These are phyloP conservation scores for Empidonax traillii DNA, from an alignment of 2,113 vertebrate species.

Conservation along the genomic window DNA sequence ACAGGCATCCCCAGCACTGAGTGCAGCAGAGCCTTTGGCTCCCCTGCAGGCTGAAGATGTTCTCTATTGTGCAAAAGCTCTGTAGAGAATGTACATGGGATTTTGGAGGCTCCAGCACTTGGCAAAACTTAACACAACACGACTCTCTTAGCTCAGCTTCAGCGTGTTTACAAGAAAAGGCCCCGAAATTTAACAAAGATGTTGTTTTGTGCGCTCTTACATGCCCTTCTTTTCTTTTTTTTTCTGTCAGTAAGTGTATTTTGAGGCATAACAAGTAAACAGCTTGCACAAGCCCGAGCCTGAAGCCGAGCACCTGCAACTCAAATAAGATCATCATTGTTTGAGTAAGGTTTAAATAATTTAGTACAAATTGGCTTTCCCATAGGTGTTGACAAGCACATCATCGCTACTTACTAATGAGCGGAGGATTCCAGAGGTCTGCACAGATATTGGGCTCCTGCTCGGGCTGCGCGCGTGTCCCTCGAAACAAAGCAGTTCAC, in stretches of 20 bases:
- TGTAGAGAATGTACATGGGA: background rate
- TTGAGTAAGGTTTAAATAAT: constrained; percentile 56
- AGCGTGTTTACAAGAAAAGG: background rate
- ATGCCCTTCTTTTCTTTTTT: accelerated
- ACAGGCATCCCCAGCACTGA: background rate
- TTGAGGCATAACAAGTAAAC: constrained; percentile 54
- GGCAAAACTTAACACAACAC: background rate
- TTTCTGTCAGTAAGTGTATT: background rate
- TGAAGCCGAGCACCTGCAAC: constrained; percentile 56
- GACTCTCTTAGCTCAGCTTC: background rate
- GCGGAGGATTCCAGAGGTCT: constrained; percentile 24
- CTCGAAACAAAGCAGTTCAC: background rate
- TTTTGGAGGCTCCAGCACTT: background rate
- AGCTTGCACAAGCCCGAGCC: constrained; percentile 39
- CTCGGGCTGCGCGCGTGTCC: background rate
- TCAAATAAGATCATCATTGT: constrained; percentile 58
- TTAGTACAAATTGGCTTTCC: constrained; percentile 65
- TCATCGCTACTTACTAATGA: constrained; percentile 59
- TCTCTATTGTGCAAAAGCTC: background rate
- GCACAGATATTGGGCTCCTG: background rate
- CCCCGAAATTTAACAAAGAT: background rate
- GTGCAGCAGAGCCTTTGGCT: background rate
- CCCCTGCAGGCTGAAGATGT: background rate
- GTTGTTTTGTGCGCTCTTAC: background rate
- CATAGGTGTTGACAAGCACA: constrained; percentile 57